Evolutionary conservation across 2,888 invertebrate species (phyloP).

Genomic region (Nomada flava): DNA sequence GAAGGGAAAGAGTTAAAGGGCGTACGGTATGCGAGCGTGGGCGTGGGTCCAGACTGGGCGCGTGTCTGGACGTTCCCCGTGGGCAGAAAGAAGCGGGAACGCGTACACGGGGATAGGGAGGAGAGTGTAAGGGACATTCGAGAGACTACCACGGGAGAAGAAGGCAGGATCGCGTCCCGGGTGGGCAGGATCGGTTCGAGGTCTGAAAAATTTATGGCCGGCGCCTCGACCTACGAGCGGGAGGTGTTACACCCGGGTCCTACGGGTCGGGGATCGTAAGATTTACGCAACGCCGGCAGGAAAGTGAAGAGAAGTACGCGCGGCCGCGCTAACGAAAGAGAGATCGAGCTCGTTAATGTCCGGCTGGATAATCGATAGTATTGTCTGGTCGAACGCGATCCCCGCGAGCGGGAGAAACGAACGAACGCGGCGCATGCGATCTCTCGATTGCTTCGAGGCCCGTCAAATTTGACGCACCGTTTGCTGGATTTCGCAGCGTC

Average conservation of each 20-base stretch:
- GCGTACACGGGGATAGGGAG: constrained; percentile 2
- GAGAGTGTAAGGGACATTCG: constrained; percentile 72
- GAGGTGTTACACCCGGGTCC: constrained; percentile 73
- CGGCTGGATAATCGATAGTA: constrained; percentile 68
- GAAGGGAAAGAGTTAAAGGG: constrained; percentile 73
- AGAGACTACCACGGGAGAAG: constrained; percentile 58
- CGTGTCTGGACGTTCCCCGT: constrained; percentile 51
- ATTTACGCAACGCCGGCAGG: constrained; percentile 70
- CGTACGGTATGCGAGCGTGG: constrained; percentile 77
- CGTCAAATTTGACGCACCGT: constrained; percentile 21
- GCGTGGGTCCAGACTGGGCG: constrained; percentile 68
- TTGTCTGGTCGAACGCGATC: neutral
- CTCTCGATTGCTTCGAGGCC: neutral
- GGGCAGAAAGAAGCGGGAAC: constrained; percentile 42
- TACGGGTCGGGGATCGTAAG: constrained; percentile 68
- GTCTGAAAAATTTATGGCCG: constrained; percentile 81
- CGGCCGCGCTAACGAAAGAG: constrained; percentile 69
- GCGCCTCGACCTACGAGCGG: constrained; percentile 78
- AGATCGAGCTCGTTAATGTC: constrained; percentile 74
- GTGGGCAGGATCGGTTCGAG: constrained; percentile 77
- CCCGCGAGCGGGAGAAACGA: neutral
- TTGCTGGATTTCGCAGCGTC: neutral
- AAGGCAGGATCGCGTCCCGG: constrained; percentile 79
- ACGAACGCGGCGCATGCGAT: neutral
- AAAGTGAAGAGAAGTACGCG: constrained; percentile 56